Percentiles rank a stretch among this genome's conserved stretches.
phyloP scores from a whole-genome alignment of 1,140 invertebrate genomes.

The Apis laboriosa region DNA sequence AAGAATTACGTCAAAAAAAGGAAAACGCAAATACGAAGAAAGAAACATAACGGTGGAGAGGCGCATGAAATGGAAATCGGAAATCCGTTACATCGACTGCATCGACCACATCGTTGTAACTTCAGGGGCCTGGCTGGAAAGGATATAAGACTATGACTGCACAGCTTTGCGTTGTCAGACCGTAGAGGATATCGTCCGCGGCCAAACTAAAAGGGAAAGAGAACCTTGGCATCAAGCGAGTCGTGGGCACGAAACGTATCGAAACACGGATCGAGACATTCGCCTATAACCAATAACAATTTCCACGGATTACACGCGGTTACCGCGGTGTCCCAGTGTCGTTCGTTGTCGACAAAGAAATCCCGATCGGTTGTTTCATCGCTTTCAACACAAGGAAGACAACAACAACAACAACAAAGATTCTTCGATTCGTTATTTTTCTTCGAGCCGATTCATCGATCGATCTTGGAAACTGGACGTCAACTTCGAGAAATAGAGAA shows the following conservation, averaged over 20 bases:
- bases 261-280: slow-evolving; percentile 1
- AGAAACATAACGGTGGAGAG: too few species aligned
- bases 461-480: too few species aligned
- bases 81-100: neutral
- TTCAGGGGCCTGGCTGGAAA: slow-evolving; percentile 6
- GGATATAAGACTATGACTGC: slow-evolving; percentile 38
- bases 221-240: slow-evolving; percentile 3
- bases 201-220: slow-evolving; percentile 26
- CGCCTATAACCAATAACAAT: neutral
- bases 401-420: too few species aligned
- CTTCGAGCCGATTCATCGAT: too few species aligned
- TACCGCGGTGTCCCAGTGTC: neutral
- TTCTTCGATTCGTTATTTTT: too few species aligned
- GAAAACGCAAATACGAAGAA: too few species aligned
- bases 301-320: neutral
- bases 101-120: neutral
- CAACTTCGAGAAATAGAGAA: too few species aligned
- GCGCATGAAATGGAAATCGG: too few species aligned
- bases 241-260: slow-evolving; percentile 3
- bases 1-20: neutral
- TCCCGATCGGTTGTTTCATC: too few species aligned
- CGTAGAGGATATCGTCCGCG: slow-evolving; percentile 22
- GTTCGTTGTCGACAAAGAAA: neutral
- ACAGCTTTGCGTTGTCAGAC: slow-evolving; percentile 16
- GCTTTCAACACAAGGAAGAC: fast-evolving